A percentile compares a stretch with the other conserved stretches of the same genome.
Evolutionary conservation across 2,113 vertebrate genomes (phyloP).

Genomic region (Aptenodytes forsteri): DNA sequence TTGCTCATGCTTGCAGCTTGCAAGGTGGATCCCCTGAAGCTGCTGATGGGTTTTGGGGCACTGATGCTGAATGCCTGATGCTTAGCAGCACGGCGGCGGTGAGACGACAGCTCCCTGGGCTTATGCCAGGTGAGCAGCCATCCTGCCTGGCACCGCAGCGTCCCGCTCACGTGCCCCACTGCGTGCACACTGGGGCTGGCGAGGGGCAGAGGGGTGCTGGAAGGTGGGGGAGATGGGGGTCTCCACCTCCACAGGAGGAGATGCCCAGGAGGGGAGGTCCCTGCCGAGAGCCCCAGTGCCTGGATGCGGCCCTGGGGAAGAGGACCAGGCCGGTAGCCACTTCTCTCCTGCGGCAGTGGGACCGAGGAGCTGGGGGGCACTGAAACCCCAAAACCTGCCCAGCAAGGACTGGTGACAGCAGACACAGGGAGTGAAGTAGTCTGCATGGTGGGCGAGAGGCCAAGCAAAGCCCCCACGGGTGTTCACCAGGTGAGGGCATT

Average conservation of each 20-base stretch:
- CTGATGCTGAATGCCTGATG: neutral
- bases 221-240: neutral
- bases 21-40: neutral
- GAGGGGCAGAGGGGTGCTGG: neutral
- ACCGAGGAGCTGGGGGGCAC: neutral
- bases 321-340: neutral
- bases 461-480: fast-evolving
- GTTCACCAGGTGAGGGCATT: neutral
- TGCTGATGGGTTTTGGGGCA: neutral
- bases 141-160: neutral
- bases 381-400: neutral
- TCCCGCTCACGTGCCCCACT: fast-evolving
- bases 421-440: neutral
- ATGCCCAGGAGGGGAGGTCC: neutral
- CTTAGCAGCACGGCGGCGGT: fast-evolving
- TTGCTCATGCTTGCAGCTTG: neutral
- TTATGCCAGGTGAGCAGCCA: neutral
- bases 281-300: neutral
- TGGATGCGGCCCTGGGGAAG: neutral
- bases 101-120: slow-evolving; percentile 21
- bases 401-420: neutral
- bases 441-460: neutral
- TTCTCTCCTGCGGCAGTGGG: neutral
- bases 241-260: neutral
- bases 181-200: neutral